A percentile compares a stretch with the other conserved stretches of the same genome.
These are phyloP conservation scores for Sebastes matsubarae DNA, from an alignment of 2,797 vertebrate genomes.

Conservation along the genomic window DNA sequence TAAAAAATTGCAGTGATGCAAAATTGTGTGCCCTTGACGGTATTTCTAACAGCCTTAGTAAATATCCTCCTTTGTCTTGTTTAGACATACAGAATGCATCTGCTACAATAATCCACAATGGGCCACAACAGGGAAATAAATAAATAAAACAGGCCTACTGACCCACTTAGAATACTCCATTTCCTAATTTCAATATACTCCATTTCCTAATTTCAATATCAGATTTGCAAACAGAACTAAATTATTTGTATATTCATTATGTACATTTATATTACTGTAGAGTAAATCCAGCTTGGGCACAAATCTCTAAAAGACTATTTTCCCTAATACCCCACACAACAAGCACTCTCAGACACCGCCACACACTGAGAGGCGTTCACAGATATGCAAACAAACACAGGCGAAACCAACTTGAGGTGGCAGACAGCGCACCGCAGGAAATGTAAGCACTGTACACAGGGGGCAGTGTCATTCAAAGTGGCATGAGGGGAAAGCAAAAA, in stretches of 20 bases:
- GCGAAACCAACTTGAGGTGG: conserved; percentile 41
- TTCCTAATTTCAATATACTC: not conserved
- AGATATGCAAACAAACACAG: conserved; percentile 57
- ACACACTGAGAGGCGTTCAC: conserved; percentile 22
- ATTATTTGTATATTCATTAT: not conserved
- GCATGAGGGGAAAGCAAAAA: conserved; percentile 19
- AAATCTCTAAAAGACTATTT: conserved; percentile 36
- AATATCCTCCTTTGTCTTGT: not conserved
- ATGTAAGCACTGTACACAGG: conserved; percentile 30
- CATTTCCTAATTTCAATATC: not conserved
- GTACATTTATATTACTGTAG: not conserved
- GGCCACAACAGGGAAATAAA: not conserved
- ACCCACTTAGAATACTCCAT: not conserved
- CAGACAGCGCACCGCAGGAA: conserved; percentile 41
- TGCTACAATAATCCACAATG: not conserved
- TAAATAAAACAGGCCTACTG: not conserved
- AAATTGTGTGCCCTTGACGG: not conserved
- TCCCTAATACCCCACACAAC: not conserved
- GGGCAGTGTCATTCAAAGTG: conserved; percentile 39
- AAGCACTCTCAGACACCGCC: conserved; percentile 21
- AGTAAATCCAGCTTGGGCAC: conserved; percentile 17
- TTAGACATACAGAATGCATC: not conserved
- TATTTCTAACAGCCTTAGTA: not conserved
- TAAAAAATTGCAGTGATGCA: not conserved
- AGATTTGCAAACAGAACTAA: not conserved